Conservation (phyloP, 1,140 invertebrate genomes). For the Oryctes rhinoceros region DNA sequence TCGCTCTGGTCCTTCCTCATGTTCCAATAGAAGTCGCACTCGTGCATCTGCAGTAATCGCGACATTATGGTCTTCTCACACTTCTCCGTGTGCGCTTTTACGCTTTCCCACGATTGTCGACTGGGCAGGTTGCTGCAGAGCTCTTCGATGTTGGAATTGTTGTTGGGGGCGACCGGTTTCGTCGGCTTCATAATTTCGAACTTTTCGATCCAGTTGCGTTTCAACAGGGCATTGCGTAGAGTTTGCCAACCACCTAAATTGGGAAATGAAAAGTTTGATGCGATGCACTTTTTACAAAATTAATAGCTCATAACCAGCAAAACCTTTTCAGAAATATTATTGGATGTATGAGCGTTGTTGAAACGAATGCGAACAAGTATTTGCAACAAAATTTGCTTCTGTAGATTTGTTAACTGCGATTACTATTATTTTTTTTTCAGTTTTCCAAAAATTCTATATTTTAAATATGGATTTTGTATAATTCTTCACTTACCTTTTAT, state of each 20-base stretch:
- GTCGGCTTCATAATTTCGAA: slow-evolving; percentile 60
- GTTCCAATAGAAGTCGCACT: slow-evolving; percentile 89
- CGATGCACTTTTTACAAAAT: too few relatives aligned
- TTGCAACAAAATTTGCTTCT: too few relatives aligned
- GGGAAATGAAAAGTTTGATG: slow-evolving; percentile 14
- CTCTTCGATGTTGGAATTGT: slow-evolving; percentile 49
- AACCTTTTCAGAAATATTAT: too few relatives aligned
- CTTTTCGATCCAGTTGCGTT: slow-evolving; percentile 73
- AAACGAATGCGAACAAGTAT: too few relatives aligned
- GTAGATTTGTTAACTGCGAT: too few relatives aligned
- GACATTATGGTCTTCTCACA: slow-evolving; percentile 70
- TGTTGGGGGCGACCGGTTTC: background rate
- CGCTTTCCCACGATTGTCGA: slow-evolving; percentile 63
- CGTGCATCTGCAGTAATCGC: slow-evolving; percentile 70
- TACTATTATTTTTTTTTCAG: too few relatives aligned
- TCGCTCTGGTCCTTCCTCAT: slow-evolving; percentile 83
- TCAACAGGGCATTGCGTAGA: slow-evolving; percentile 64
- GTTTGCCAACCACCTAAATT: slow-evolving; percentile 62
- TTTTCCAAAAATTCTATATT: too few relatives aligned
- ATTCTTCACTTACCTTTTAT: slow-evolving; percentile 59
- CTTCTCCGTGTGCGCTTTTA: slow-evolving; percentile 59
- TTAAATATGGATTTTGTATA: too few relatives aligned
- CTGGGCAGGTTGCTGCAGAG: slow-evolving; percentile 62
- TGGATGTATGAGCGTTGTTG: too few relatives aligned
- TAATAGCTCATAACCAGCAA: too few relatives aligned